Base-by-base conservation (phyloP, 1,140 invertebrate species). In the Trichomalopsis sarcophagae region DNA sequence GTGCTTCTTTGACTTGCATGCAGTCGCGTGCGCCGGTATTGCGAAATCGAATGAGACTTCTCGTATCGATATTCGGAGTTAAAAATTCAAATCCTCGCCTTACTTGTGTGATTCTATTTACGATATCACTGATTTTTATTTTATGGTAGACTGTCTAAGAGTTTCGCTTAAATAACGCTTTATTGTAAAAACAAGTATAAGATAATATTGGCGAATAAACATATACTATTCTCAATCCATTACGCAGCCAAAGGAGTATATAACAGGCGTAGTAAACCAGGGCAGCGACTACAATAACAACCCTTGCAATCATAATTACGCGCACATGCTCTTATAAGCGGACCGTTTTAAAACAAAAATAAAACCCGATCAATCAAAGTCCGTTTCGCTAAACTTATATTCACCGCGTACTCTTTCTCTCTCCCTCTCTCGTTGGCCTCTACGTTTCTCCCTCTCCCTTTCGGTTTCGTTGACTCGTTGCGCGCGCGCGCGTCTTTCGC, bases 351-450 rank as follows among this genome's bases (percentile, higher is more conserved):
- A 23, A 11, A 73, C 40, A 10, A 17, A 81, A 81, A 81, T 81
- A 73, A 50, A 81, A 73, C n/a, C 71, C 69, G 44, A 55, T 73
- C 44, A 44, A n/a, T 73, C 27, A 81, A 81, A 81, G 80, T 81
- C 40, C 80, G 47, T 55, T 13, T 27, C 40, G 40, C 13, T n/a
- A 13, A 4, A 74, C 36, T 40, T 30, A 62, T 62, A n/a, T 62
- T n/a, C 75, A 36, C 44, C 14, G 1, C 50, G 30, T 27, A 71
- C 9, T 71, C 69, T 71, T 33, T 27, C 47, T 77, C 40, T 47
- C n/a, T 77, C 21, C 33, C 47, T 77, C 40, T 47, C n/a, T 77
- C 21, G 13, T 50, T 50, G 13, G 47, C 47, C 55, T 30, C 50
- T 77, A 27, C 62, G 7, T 66, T 11, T 74, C 69, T 75, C 74